Percentiles rank a stretch among this genome's conserved stretches.
These are phyloP conservation scores for Agrypnia vestita DNA, from an alignment of 1,140 invertebrate species.

Conservation along the genomic window DNA sequence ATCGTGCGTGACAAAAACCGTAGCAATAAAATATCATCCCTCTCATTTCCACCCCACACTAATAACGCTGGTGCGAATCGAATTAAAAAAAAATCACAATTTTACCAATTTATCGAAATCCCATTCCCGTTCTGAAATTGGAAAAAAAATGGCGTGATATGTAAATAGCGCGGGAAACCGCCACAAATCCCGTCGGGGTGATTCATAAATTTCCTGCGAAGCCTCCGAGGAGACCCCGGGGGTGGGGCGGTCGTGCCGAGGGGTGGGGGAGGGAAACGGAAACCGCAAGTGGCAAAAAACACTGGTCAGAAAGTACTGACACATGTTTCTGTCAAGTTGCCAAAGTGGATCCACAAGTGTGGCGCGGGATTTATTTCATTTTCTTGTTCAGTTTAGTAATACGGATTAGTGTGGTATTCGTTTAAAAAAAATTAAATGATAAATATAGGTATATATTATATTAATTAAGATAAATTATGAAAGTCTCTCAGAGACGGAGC, in stretches of 20 bases:
- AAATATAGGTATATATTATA: too few species aligned
- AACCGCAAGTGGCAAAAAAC: constrained; percentile 61
- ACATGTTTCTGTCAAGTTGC: constrained; percentile 49
- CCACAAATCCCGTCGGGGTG: constrained; percentile 57
- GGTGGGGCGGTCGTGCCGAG: neutral
- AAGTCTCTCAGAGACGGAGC: too few species aligned
- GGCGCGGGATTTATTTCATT: neutral
- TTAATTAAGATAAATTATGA: too few species aligned
- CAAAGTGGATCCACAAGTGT: constrained; percentile 10
- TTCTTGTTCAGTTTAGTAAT: too few species aligned
- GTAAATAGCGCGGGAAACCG: constrained; percentile 50
- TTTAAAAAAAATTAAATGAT: too few species aligned
- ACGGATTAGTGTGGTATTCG: too few species aligned
- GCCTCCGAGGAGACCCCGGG: neutral
- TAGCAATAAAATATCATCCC: too few species aligned
- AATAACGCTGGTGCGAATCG: neutral
- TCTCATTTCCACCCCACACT: too few species aligned
- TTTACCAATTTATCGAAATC: constrained; percentile 17
- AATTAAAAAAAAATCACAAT: neutral
- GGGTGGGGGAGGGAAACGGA: constrained; percentile 8
- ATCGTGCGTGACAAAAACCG: too few species aligned
- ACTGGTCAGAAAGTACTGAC: constrained; percentile 52
- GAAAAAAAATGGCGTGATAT: constrained; percentile 36
- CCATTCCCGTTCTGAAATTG: constrained; percentile 32
- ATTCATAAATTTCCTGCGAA: constrained; percentile 54